Base-by-base conservation (phyloP, 1,140 invertebrate species). In the Planococcus citri region DNA sequence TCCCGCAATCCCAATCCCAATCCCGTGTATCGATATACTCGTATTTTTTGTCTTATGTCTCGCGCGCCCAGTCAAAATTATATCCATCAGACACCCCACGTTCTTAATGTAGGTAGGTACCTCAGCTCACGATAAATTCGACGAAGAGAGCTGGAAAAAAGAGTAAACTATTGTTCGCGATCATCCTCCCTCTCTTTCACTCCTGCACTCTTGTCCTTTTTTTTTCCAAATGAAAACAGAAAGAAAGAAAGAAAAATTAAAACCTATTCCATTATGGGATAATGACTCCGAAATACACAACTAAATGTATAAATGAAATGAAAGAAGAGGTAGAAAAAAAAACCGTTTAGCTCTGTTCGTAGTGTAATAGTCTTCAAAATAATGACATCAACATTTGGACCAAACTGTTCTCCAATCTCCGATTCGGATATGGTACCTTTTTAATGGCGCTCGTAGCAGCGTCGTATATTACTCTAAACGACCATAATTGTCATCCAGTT, bases 281-380 rank as follows among this genome's bases (percentile, higher is more conserved):
- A 64, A 64, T 64, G 60, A 64, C 60, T 2, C 60, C 60, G 60
- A 64, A 24, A 6, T 2, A 6, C 9, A 20, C 22, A n/a, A n/a
- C n/a, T n/a, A n/a, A n/a, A n/a, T n/a, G n/a, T n/a, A n/a, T n/a
- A n/a, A n/a, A n/a, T n/a, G n/a, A n/a, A n/a, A n/a, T n/a, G n/a
- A n/a, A n/a, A n/a, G n/a, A n/a, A n/a, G n/a, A n/a, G n/a, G n/a
- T n/a, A n/a, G n/a, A n/a, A n/a, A n/a, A n/a, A n/a, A 20, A 64
- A 64, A 64, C 60, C 60, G 60, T 64, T 64, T 64, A 64, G 60
- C 25, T 27, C 3, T 12, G 10, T 25, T 25, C n/a, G n/a, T 64
- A 10, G 60, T 64, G 60, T 64, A 64, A 64, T 64, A 3, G 20
- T 25, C 60, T 64, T n/a, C n/a, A n/a, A 64, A 64, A 64, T 64